Evolutionary conservation across 2,113 vertebrate species (phyloP).

Genomic region (Noctilio leporinus): DNA sequence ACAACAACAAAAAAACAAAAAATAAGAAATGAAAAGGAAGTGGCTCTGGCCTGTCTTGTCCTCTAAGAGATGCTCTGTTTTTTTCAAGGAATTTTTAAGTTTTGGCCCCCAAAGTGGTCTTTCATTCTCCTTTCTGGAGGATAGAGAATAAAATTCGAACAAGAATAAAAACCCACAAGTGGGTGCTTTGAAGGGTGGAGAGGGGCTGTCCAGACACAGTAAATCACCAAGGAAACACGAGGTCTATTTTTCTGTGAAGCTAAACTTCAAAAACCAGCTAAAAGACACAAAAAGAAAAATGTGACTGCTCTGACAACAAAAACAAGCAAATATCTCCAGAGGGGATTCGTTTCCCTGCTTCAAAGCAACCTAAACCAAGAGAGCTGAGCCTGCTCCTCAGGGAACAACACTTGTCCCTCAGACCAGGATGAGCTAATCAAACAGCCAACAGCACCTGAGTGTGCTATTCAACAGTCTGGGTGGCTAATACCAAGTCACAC

Average conservation of each 20-base stretch:
- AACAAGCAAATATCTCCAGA: conserved; percentile 69
- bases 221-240: conserved; percentile 60
- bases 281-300: conserved; percentile 62
- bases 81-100: neutral
- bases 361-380: conserved; percentile 64
- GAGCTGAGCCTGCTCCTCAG: conserved; percentile 26
- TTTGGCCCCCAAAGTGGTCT: neutral
- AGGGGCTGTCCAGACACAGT: neutral
- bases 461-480: neutral
- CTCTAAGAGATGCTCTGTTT: neutral
- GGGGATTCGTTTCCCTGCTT: conserved; percentile 65
- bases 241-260: conserved; percentile 61
- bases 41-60: neutral
- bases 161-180: neutral
- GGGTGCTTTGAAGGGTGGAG: neutral
- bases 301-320: conserved; percentile 65
- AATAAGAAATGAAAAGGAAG: neutral
- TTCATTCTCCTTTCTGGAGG: neutral
- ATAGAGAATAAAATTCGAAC: neutral
- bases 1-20: accelerated
- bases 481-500: neutral
- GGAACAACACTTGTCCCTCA: conserved; percentile 46
- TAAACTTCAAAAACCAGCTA: conserved; percentile 64
- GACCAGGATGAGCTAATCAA: conserved; percentile 24
- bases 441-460: neutral